These are phyloP conservation scores for Prunella strophiata DNA, from an alignment of 2,797 vertebrate species.

Conservation along the genomic window DNA sequence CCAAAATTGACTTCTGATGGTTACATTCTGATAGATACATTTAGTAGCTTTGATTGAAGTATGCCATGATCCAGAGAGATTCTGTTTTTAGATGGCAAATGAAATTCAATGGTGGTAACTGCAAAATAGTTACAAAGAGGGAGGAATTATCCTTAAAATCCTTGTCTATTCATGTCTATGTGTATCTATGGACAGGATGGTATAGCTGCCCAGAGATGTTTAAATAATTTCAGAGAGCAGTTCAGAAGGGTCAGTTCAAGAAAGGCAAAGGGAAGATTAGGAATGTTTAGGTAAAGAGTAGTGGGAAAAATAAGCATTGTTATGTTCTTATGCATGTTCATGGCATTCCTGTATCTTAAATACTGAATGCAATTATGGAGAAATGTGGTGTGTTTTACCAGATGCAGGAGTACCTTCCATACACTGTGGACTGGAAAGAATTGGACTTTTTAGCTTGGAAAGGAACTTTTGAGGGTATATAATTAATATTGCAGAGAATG, in stretches of 20 bases:
- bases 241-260: not conserved
- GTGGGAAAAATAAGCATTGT: not conserved
- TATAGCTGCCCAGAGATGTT: not conserved
- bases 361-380: not conserved
- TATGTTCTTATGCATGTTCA: not conserved
- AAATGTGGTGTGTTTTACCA: not conserved
- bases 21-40: not conserved
- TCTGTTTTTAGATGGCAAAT: not conserved
- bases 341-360: not conserved
- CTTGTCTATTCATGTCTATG: not conserved
- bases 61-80: not conserved
- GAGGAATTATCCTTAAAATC: not conserved
- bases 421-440: not conserved
- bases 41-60: not conserved
- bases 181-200: not conserved
- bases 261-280: not conserved
- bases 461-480: not conserved
- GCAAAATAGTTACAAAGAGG: not conserved
- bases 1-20: not conserved
- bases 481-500: not conserved
- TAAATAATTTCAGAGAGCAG: not conserved
- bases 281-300: not conserved
- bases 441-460: not conserved
- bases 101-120: not conserved
- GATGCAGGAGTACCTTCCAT: not conserved